These are phyloP conservation scores for Carapus acus DNA, from an alignment of 2,797 vertebrate species.

Conservation along the genomic window DNA sequence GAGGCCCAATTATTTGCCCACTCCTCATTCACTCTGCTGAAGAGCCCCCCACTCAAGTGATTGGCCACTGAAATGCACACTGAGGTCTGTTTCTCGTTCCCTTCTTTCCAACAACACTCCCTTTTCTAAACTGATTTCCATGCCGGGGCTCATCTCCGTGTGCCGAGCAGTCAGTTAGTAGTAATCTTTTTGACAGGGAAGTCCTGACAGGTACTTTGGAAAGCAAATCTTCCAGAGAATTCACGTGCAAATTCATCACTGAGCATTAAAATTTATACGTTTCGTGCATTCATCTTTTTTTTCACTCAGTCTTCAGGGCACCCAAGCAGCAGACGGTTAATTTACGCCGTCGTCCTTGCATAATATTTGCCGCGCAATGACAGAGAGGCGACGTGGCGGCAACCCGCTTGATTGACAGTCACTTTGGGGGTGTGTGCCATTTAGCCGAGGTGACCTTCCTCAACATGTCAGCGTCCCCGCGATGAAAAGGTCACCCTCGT, in stretches of 20 bases:
- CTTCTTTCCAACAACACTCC: conserved; percentile 63
- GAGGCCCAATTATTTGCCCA: conserved; percentile 69
- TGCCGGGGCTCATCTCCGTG: conserved; percentile 60
- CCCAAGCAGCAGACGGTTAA: conserved; percentile 42
- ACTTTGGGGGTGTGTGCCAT: conserved; percentile 66
- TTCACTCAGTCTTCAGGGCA: conserved; percentile 18
- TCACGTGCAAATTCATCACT: conserved; percentile 12
- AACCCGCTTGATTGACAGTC: conserved; percentile 68
- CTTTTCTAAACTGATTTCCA: conserved; percentile 68
- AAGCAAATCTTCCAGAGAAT: conserved; percentile 26
- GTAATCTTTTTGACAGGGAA: conserved; percentile 16
- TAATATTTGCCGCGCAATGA: conserved; percentile 58
- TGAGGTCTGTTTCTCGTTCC: conserved; percentile 63
- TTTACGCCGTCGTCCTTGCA: conserved; percentile 46
- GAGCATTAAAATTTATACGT: conserved; percentile 27
- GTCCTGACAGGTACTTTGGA: conserved; percentile 44
- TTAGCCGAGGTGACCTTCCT: conserved; percentile 68
- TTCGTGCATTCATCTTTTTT: conserved; percentile 12
- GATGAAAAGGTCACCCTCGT: conserved; percentile 75
- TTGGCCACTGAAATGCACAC: conserved; percentile 72
- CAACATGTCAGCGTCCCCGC: conserved; percentile 61
- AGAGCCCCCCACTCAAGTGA: conserved; percentile 74
- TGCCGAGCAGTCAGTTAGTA: conserved; percentile 49
- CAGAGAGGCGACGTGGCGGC: conserved; percentile 55
- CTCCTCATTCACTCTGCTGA: conserved; percentile 60